phyloP scores from a whole-genome alignment of 1,140 invertebrate species.

The Caenorhabditis latens region DNA sequence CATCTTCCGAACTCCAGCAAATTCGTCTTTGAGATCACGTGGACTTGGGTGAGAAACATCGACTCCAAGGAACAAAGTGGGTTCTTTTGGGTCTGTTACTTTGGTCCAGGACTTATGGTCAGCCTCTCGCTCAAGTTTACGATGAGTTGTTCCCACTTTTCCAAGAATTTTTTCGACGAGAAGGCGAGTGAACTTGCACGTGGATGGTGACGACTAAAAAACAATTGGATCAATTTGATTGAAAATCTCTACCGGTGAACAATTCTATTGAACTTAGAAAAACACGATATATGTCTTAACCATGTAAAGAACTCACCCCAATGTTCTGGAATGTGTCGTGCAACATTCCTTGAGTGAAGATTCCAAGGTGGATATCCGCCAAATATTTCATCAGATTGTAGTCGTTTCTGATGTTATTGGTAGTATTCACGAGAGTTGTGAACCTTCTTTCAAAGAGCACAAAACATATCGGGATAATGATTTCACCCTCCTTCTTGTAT shows the following conservation, averaged over 20 bases:
- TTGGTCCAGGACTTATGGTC: conserved; percentile 15
- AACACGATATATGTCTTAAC: background rate
- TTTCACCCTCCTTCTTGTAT: background rate
- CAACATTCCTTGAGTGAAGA: too few relatives aligned
- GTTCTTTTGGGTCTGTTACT: conserved; percentile 17
- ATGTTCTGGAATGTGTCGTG: too few relatives aligned
- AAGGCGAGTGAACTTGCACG: background rate
- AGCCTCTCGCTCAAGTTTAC: background rate
- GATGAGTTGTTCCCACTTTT: conserved; percentile 52
- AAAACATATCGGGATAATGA: background rate
- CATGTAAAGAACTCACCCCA: too few relatives aligned
- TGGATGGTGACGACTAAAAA: background rate
- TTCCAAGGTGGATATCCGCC: too few relatives aligned
- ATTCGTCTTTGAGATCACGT: background rate
- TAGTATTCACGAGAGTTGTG: background rate
- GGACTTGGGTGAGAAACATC: conserved; percentile 52
- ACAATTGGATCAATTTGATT: background rate
- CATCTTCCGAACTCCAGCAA: background rate
- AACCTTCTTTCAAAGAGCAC: background rate
- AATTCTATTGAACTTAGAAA: background rate
- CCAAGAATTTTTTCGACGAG: conserved; percentile 46
- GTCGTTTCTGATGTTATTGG: background rate
- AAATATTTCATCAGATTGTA: background rate
- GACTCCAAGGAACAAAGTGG: conserved; percentile 33
- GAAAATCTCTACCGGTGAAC: too few relatives aligned